phyloP scores from a whole-genome alignment of 2,797 vertebrate species.

The Pristis pectinata region DNA sequence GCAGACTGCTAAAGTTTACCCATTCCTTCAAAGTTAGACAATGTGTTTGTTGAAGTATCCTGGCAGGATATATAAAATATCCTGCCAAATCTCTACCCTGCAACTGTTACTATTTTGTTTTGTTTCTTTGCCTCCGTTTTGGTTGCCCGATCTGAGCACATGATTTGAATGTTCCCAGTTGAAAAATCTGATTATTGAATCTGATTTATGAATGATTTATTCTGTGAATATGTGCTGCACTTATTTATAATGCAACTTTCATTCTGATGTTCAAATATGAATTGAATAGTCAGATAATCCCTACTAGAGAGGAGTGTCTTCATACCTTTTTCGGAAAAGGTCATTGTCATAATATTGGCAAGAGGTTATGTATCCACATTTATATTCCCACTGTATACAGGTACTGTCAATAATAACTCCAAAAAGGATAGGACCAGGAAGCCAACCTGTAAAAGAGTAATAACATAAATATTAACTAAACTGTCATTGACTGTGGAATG shows the following conservation, averaged over 20 bases:
- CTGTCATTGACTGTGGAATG: neutral
- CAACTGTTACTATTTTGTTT: neutral
- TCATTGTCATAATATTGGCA: constrained; percentile 19
- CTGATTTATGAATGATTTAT: neutral
- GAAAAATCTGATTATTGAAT: neutral
- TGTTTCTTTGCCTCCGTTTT: neutral
- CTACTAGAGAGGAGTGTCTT: neutral
- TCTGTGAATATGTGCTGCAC: neutral
- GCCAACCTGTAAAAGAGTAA: neutral
- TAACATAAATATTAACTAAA: neutral
- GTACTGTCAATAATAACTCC: neutral
- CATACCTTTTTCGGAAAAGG: neutral
- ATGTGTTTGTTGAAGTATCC: neutral
- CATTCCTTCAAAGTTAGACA: neutral
- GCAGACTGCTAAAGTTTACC: neutral
- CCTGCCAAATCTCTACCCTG: neutral
- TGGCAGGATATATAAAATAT: neutral
- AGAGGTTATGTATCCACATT: neutral
- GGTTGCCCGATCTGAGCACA: neutral
- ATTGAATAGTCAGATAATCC: neutral
- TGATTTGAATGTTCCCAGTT: neutral
- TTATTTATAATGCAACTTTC: neutral
- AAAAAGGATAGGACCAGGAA: neutral
- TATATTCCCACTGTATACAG: neutral
- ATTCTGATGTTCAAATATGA: neutral